Evolutionary conservation across 1,140 invertebrate genomes (phyloP).

Genomic region (Trichoplusia ni): DNA sequence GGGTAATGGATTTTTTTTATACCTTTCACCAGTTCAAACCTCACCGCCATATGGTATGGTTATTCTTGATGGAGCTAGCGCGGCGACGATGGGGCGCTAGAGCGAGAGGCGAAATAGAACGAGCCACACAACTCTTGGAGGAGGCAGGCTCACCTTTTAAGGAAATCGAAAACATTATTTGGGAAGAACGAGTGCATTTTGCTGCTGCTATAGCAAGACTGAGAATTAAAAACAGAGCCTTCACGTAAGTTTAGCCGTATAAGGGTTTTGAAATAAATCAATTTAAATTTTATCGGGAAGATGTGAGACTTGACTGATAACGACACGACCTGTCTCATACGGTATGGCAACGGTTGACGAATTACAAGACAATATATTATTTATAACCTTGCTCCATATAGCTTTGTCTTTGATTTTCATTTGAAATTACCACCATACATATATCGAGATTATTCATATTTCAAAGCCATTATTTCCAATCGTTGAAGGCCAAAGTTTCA

Average conservation of each 20-base stretch:
- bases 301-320: no score
- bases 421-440: no score
- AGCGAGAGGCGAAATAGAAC: slow-evolving; percentile 52
- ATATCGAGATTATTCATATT: no score
- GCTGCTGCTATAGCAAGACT: slow-evolving; percentile 87
- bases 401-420: no score
- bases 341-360: no score
- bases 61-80: slow-evolving; percentile 73
- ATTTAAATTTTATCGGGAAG: no score
- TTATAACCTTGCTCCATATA: no score
- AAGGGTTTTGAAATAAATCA: not conserved
- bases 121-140: slow-evolving; percentile 48
- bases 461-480: no score
- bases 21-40: slow-evolving; percentile 47
- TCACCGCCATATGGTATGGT: slow-evolving; percentile 62
- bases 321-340: no score
- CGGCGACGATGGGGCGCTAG: slow-evolving; percentile 65
- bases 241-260: slow-evolving; percentile 66
- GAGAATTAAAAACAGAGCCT: slow-evolving; percentile 86
- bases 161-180: slow-evolving; percentile 83
- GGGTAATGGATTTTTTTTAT: not conserved
- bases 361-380: no score
- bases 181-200: slow-evolving; percentile 84
- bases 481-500: no score
- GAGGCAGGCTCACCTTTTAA: slow-evolving; percentile 59